Percentiles rank a stretch among this genome's conserved stretches.
phyloP scores from a whole-genome alignment of 2,113 vertebrate species.

The Mellivora capensis region DNA sequence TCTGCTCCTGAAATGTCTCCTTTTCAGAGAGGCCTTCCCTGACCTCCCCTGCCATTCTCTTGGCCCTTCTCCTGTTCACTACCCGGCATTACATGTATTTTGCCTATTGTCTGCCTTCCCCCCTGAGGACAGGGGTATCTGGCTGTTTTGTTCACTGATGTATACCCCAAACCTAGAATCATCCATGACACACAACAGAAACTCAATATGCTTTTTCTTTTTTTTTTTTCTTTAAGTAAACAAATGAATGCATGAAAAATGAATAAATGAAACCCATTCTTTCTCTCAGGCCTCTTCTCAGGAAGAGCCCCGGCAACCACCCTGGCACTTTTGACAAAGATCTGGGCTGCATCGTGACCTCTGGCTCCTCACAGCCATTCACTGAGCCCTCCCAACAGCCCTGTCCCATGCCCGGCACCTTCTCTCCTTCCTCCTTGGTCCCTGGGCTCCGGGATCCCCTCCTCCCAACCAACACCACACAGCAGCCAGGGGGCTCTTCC shows the following conservation, averaged over 20 bases:
- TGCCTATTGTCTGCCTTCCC: background rate
- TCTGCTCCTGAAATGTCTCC: background rate
- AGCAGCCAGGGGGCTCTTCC: background rate
- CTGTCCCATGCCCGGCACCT: background rate
- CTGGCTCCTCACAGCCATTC: background rate
- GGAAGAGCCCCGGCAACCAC: no score
- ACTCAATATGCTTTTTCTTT: background rate
- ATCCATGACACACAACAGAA: background rate
- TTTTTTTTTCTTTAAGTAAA: background rate
- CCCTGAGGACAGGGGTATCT: background rate
- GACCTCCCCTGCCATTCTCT: background rate
- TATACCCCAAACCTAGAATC: background rate
- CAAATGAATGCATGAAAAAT: slow-evolving; percentile 41
- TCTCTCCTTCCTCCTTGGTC: background rate
- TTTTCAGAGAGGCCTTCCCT: background rate
- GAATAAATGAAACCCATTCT: slow-evolving; percentile 5
- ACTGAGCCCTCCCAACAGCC: background rate
- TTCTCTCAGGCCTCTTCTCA: background rate
- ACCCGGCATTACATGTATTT: background rate
- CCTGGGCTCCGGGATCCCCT: background rate
- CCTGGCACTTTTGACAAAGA: background rate
- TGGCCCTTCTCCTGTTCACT: no score
- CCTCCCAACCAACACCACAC: background rate
- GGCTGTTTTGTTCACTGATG: background rate
- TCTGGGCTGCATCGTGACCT: background rate